phyloP scores from a whole-genome alignment of 1,140 invertebrate genomes.

The Drosophila pectinifera region DNA sequence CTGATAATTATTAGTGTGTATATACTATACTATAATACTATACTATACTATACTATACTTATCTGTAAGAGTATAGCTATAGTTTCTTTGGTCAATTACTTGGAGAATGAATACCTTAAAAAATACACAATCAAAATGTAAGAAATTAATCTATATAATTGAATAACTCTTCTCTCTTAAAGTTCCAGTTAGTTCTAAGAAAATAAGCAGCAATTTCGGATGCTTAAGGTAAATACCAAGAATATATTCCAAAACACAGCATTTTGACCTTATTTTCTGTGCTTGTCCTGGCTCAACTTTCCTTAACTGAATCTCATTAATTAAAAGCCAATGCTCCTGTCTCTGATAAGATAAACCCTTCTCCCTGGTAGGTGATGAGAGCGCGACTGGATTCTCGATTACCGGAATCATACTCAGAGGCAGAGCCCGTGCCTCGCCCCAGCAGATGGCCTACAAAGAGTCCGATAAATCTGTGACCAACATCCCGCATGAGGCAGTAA shows the following conservation, averaged over 20 bases:
- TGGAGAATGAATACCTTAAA: no score
- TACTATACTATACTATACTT: no score
- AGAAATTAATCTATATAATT: neutral
- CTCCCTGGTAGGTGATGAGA: slow-evolving; percentile 43
- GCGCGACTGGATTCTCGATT: slow-evolving; percentile 21
- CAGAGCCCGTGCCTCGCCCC: neutral
- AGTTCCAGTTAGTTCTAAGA: no score
- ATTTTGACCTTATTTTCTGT: slow-evolving; percentile 17
- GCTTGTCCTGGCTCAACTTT: neutral
- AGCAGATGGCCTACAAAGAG: slow-evolving; percentile 37
- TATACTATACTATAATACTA: no score
- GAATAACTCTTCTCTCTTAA: no score
- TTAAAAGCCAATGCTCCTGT: slow-evolving; percentile 49
- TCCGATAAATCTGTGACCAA: slow-evolving; percentile 37
- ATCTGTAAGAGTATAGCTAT: neutral
- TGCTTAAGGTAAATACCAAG: neutral
- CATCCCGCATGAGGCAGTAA: slow-evolving; percentile 39
- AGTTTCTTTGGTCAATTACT: neutral
- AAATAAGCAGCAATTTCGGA: rapidly evolving
- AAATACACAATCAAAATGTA: neutral
- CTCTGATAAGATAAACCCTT: slow-evolving; percentile 56
- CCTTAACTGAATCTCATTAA: slow-evolving; percentile 56
- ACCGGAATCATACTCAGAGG: neutral
- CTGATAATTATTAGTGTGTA: neutral
- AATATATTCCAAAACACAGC: neutral